Base-by-base conservation (phyloP, 2,113 vertebrate genomes). In the Ranitomeya variabilis region DNA sequence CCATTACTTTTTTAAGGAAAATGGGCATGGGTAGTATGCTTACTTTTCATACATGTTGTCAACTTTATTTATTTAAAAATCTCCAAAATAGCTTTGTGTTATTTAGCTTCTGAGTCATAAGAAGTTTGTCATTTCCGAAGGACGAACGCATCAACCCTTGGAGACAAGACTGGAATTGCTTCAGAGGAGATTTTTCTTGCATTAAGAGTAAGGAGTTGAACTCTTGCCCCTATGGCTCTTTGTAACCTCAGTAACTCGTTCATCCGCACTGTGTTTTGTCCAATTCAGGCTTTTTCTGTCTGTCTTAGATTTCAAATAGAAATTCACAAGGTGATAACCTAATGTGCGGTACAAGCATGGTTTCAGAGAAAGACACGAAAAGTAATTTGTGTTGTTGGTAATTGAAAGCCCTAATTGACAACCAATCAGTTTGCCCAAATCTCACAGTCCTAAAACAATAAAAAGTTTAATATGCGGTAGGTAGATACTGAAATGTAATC, bases 241-340 rank as follows among this genome's bases (percentile, higher is more conserved):
- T 66, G 16, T 21, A 83, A 83, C 80, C 80, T 83, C 60, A n/a
- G 60, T 83, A 66, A 51, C 80, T 83, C 12, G 60, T n/a, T n/a
- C n/a, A n/a, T n/a, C n/a, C n/a, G n/a, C n/a, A n/a, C n/a, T n/a
- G n/a, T n/a, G n/a, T n/a, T n/a, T n/a, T n/a, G n/a, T n/a, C n/a
- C n/a, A n/a, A n/a, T 51, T 83, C 60, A 83, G 80, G 37, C 23
- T 83, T 83, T 59, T 51, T 51, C n/a, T 45, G 81, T 83, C 37
- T 67, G 64, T 67, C 45, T 67, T 51, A 83, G 62, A 52, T 67
- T 67, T 83, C 62, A 67, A 67, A 80, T 0, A 7, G 71, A 74
- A 80, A 67, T 45, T 52, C 11, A 23, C 19, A 67, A 83, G 37
- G 59, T 83, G 81, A 12, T 83, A 83, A 67, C 81, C 81, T 67